Evolutionary conservation across 2,113 vertebrate genomes (phyloP), one percentile per base, ranked within the genome.

Genomic region (Turdus rufiventris): DNA sequence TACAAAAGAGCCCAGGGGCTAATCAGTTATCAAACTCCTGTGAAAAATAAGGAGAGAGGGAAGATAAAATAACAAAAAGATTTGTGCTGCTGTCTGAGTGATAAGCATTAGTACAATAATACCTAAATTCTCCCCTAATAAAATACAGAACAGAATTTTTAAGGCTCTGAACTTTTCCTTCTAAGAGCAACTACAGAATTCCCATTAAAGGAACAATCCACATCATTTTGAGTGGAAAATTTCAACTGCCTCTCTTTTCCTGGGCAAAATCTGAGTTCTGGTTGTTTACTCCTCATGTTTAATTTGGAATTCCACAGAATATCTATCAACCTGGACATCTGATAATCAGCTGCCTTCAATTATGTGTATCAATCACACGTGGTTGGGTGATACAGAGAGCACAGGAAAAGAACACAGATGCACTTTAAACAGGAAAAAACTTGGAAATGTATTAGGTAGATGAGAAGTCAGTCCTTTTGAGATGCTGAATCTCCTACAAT

Each of bases 71-170:
- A 80, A 62, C 65, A 91, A 42, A 60, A 86, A 76, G 68, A 84
- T 91, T 63, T 83, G 31, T 89, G 58, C 91, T 91, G 58, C 73
- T 94, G 63, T 91, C 38, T 50, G 80, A 65, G 65, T 88, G 90
- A 85, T 95, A 91, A 96, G 53, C 65, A 72, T 89, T 91, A 91
- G 48, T 36, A 57, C 82, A 88, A 66, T 68, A 66, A 89, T 11
- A 56, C 66, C 40, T 84, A 80, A 76, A 80, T 71, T 87, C 50
- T 78, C 84, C 23, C 12, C n/a, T 82, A 89, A 65, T 65, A 67
- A 85, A 83, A 70, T 5, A 61, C 19, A 81, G 36, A 93, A 65
- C 9, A 78, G 18, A 57, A 38, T 57, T 47, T 67, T 47, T 31
- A 33, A 57, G 42, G 51, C n/a, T 80, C 62, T 57, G 57, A 42